phyloP scores from a whole-genome alignment of 2,888 invertebrate species.

The Papilio demoleus region DNA sequence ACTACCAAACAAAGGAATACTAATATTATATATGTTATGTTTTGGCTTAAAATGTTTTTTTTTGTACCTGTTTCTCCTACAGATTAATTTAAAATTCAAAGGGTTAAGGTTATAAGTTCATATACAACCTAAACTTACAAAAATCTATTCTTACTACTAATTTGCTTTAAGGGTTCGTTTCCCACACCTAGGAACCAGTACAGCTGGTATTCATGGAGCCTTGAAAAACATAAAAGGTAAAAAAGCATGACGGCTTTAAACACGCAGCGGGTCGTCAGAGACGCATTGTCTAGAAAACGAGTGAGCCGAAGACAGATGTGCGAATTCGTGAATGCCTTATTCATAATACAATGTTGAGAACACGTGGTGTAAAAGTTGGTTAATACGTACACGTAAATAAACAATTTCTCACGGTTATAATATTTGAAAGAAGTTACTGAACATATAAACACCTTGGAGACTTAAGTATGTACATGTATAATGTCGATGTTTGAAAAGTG shows the following conservation, averaged over 20 bases:
- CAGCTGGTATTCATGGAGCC: constrained; percentile 28
- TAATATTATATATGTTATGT: too few species aligned
- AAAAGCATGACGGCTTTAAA: constrained; percentile 36
- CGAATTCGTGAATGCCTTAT: constrained; percentile 35
- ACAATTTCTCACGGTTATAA: constrained; percentile 18
- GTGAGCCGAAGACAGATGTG: constrained; percentile 37
- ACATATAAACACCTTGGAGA: not conserved
- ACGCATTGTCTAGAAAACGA: constrained; percentile 39
- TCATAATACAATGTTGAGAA: constrained; percentile 35
- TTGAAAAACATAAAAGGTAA: constrained; percentile 34
- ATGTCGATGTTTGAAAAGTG: not conserved
- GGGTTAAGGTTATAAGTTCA: not conserved
- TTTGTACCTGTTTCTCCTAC: too few species aligned
- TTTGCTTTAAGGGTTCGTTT: not conserved
- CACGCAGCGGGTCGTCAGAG: constrained; percentile 36
- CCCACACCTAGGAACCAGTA: not conserved
- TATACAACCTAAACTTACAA: not conserved
- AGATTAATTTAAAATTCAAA: too few species aligned
- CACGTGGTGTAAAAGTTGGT: constrained; percentile 31
- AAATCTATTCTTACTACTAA: not conserved
- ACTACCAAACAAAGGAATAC: too few species aligned
- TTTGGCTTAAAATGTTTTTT: too few species aligned
- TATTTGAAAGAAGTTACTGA: not conserved
- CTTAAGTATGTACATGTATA: not conserved
- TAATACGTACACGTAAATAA: constrained; percentile 19